Base-by-base conservation (phyloP, 2,888 invertebrate species). In the Mesorhabditis sp. region DNA sequence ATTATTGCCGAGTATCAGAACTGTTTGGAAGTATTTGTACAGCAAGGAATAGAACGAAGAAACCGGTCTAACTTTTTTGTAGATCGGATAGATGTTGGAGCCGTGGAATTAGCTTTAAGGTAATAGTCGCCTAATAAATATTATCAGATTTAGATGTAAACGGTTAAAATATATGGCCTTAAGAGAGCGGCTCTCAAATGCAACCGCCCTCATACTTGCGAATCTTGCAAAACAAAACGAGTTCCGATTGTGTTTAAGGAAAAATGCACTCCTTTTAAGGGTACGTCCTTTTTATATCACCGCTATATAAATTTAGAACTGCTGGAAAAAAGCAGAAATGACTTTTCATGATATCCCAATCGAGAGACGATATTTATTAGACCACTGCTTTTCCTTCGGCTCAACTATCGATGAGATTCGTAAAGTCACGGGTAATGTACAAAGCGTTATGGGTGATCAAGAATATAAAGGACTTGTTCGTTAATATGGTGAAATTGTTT, bases 111-210 rank as follows among this genome's bases (percentile, higher is more conserved):
- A 74, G 90, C 90, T 73, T 88, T 90, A 67, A 89, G 90, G 79
- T 92, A 92, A 85, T 89, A 89, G 42, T 89, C 89, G 81, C 86
- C n/a, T 15, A 45, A 45, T 44, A 66, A 66, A n/a, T 45, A 5
- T 43, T 4, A 65, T 43, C 41, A 42, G 10, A 72, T 77, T 67
- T 70, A 77, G 77, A 69, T 77, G 77, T 50, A 45, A 41, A 3
- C 43, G 62, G 5, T 69, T 77, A 66, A 67, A 72, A 44, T 45
- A 70, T 10, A 58, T 79, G 4, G 71, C 70, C 7, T 80, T 87
- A 10, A 90, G 92, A 5, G 92, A 93, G 85, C 89, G 91, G 80
- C 89, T 93, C 70, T 92, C 92, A 4, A 92, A 92, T 3, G 89
- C 91, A 0, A 92, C 92, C 0, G 89, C 92, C 15, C 86, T 93